Percentiles rank a stretch among this genome's conserved stretches.
These are phyloP conservation scores for Eristalis arbustorum DNA, from an alignment of 2,888 invertebrate species.

Conservation along the genomic window DNA sequence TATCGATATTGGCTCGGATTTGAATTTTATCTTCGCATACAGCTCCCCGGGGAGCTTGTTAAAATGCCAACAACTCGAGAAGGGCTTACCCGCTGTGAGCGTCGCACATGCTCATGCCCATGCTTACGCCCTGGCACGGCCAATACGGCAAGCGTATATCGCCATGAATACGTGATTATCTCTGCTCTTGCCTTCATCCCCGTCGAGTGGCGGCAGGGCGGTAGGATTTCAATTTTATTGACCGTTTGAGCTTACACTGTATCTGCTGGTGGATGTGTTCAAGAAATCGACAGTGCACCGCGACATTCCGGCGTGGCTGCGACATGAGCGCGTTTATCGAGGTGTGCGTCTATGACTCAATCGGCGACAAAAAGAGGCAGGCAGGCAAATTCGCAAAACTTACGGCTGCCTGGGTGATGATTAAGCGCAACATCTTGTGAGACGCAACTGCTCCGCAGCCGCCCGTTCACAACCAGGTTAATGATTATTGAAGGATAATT, in stretches of 20 bases:
- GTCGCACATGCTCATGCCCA: constrained; percentile 30
- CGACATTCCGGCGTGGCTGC: not conserved
- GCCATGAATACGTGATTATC: constrained; percentile 69
- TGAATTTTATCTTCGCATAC: constrained; percentile 68
- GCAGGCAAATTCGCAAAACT: not conserved
- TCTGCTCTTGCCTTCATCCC: constrained; percentile 2
- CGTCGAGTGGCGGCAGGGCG: constrained; percentile 25
- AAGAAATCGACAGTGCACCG: constrained; percentile 19
- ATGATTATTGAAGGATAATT: constrained; percentile 3
- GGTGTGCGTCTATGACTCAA: not conserved
- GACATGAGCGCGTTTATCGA: constrained; percentile 10
- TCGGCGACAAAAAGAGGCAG: not conserved
- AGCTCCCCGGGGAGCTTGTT: constrained; percentile 70
- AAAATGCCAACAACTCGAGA: constrained; percentile 69
- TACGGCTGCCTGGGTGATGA: not conserved
- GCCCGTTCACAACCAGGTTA: constrained; percentile 2
- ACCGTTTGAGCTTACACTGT: constrained; percentile 53
- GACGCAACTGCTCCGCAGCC: not conserved
- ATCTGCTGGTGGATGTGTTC: constrained; percentile 30
- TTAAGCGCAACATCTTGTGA: not conserved
- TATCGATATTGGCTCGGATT: constrained; percentile 71
- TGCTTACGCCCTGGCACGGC: constrained; percentile 34
- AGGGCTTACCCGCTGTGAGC: constrained; percentile 39
- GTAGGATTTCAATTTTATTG: constrained; percentile 68
- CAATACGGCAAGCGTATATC: constrained; percentile 37